phyloP scores from a whole-genome alignment of 2,797 vertebrate genomes.

The Gymnothorax javanicus region DNA sequence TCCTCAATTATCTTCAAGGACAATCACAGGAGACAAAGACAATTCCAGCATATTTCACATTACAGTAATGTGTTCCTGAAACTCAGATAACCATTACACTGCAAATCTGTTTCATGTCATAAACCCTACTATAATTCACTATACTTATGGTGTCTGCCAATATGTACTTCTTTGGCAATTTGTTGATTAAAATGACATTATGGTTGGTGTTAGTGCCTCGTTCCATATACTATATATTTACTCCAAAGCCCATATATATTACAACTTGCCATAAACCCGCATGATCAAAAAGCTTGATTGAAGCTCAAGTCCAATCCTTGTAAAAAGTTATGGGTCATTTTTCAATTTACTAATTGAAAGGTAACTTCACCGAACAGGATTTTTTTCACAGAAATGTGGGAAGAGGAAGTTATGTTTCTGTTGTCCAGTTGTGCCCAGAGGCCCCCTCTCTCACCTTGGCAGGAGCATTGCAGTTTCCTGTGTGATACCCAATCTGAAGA shows the following conservation, averaged over 20 bases:
- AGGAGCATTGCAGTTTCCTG: slow-evolving; percentile 76
- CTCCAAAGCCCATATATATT: neutral
- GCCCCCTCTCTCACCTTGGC: slow-evolving; percentile 65
- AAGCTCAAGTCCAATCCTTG: neutral
- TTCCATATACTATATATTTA: neutral
- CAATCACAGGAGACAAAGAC: neutral
- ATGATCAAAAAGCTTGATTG: neutral
- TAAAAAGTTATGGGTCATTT: too few species aligned
- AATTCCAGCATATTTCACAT: too few species aligned
- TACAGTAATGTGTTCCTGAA: neutral
- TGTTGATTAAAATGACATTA: neutral
- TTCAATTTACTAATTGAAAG: too few species aligned
- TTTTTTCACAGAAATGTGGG: too few species aligned
- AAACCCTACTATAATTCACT: neutral
- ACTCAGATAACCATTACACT: neutral
- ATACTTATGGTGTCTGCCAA: neutral
- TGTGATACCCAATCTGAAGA: slow-evolving; percentile 80
- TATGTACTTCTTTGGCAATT: neutral
- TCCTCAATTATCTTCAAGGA: slow-evolving; percentile 70
- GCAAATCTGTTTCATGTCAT: neutral
- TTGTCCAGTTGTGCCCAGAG: neutral
- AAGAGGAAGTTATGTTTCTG: neutral
- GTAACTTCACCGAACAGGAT: too few species aligned
- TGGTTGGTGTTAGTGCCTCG: neutral
- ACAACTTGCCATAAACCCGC: neutral